Evolutionary conservation across 2,888 invertebrate species (phyloP).

Genomic region (Apotomis capreana): DNA sequence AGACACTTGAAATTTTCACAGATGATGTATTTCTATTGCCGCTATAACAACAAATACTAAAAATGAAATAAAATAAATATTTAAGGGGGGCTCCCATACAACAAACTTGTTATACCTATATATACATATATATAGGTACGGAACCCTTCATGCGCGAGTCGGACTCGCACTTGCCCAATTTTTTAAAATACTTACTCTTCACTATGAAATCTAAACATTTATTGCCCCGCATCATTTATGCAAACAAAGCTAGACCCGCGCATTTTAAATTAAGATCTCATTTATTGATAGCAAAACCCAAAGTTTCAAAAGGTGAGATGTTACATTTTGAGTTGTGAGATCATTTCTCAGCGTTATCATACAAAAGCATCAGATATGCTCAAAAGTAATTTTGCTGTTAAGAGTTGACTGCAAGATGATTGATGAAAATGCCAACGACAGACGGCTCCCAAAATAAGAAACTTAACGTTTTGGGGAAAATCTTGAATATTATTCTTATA

Average conservation of each 20-base stretch:
- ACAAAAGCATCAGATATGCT: slow-evolving; percentile 69
- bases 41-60: too few relatives aligned
- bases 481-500: slow-evolving; percentile 42
- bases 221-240: not conserved
- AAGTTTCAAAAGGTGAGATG: slow-evolving; percentile 28
- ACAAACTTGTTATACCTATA: too few relatives aligned
- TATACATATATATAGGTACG: too few relatives aligned
- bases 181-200: not conserved
- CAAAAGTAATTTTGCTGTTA: slow-evolving; percentile 72
- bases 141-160: too few relatives aligned
- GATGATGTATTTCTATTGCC: too few relatives aligned
- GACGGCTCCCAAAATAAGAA: slow-evolving; percentile 58
- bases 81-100: too few relatives aligned
- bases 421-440: slow-evolving; percentile 72
- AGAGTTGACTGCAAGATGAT: slow-evolving; percentile 74
- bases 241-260: not conserved
- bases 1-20: too few relatives aligned
- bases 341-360: slow-evolving; percentile 71
- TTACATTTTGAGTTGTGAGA: slow-evolving; percentile 44
- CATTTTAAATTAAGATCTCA: slow-evolving; percentile 23
- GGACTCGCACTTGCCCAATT: too few relatives aligned
- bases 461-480: slow-evolving; percentile 51
- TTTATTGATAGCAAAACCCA: slow-evolving; percentile 18
- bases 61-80: too few relatives aligned
- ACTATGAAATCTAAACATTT: too few relatives aligned